Percentiles rank a stretch among this genome's conserved stretches.
Evolutionary conservation across 1,140 invertebrate species (phyloP).

Genomic region (Theocolax elegans): DNA sequence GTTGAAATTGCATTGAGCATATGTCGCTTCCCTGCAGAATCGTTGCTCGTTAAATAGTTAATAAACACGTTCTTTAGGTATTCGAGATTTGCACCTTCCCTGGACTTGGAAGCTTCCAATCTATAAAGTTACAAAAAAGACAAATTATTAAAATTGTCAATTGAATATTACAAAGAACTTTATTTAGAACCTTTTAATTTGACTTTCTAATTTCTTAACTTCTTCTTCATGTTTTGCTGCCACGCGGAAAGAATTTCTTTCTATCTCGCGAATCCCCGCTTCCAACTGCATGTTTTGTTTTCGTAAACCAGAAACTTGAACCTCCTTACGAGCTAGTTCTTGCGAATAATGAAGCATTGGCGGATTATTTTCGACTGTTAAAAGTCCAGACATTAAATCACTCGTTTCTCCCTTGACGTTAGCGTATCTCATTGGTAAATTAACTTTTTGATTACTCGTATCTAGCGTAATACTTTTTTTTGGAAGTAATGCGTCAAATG

Average conservation of each 20-base stretch:
- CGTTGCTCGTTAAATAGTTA: conserved; percentile 80
- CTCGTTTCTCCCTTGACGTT: conserved; percentile 44
- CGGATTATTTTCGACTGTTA: conserved; percentile 68
- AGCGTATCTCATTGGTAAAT: conserved; percentile 26
- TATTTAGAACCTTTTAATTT: conserved; percentile 62
- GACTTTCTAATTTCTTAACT: conserved; percentile 67
- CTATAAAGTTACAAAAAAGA: conserved; percentile 68
- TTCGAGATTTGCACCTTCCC: conserved; percentile 88
- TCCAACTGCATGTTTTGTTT: conserved; percentile 80
- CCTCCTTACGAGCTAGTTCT: conserved; percentile 83
- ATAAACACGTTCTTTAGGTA: conserved; percentile 92
- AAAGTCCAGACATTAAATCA: conserved; percentile 58
- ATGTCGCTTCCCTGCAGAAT: conserved; percentile 76
- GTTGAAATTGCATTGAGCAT: conserved; percentile 92
- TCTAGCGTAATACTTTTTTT: conserved; percentile 47
- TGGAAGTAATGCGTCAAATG: conserved; percentile 69
- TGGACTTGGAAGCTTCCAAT: conserved; percentile 78
- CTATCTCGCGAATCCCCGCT: conserved; percentile 73
- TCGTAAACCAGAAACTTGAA: conserved; percentile 79
- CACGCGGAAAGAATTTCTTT: conserved; percentile 69
- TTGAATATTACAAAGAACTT: too few species aligned
- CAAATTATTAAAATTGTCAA: conserved; percentile 10
- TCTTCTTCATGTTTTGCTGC: conserved; percentile 72
- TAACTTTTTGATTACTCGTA: conserved; percentile 32
- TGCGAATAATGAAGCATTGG: conserved; percentile 87